These are phyloP conservation scores for Uloborus plumipes DNA, from an alignment of 2,888 invertebrate genomes.

Conservation along the genomic window DNA sequence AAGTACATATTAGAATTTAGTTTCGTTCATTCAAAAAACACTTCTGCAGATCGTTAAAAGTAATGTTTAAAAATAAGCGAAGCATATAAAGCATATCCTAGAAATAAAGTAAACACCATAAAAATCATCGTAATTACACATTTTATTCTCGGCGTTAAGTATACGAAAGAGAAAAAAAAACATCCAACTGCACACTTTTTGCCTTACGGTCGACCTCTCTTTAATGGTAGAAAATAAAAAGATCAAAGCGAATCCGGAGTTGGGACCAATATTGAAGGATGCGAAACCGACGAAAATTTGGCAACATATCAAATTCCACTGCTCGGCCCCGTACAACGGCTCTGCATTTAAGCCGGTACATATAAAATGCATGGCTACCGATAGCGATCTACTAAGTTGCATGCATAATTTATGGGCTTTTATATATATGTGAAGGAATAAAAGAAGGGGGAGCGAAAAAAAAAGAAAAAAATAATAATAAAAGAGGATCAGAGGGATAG, in stretches of 20 bases:
- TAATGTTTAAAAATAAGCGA: no score
- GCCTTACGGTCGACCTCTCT: no score
- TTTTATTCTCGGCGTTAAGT: no score
- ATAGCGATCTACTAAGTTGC: constrained; percentile 54
- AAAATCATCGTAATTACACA: no score
- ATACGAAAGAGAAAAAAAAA: no score
- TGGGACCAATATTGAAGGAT: constrained; percentile 55
- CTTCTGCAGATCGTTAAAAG: no score
- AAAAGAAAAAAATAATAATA: background rate
- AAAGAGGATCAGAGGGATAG: background rate
- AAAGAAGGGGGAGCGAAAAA: background rate
- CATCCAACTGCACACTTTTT: no score
- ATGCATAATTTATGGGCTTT: constrained; percentile 59
- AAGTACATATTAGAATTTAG: no score
- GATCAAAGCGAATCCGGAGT: constrained; percentile 32
- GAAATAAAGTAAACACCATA: no score
- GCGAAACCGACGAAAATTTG: constrained; percentile 59
- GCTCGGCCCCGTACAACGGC: background rate
- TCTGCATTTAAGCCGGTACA: constrained; percentile 37
- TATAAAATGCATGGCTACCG: constrained; percentile 61
- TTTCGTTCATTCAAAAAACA: no score
- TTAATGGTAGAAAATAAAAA: constrained; percentile 13
- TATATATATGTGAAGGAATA: constrained; percentile 4
- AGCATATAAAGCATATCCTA: no score
- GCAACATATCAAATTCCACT: constrained; percentile 59